phyloP scores from a whole-genome alignment of 1,140 invertebrate genomes.

The Drosophila seguyi region DNA sequence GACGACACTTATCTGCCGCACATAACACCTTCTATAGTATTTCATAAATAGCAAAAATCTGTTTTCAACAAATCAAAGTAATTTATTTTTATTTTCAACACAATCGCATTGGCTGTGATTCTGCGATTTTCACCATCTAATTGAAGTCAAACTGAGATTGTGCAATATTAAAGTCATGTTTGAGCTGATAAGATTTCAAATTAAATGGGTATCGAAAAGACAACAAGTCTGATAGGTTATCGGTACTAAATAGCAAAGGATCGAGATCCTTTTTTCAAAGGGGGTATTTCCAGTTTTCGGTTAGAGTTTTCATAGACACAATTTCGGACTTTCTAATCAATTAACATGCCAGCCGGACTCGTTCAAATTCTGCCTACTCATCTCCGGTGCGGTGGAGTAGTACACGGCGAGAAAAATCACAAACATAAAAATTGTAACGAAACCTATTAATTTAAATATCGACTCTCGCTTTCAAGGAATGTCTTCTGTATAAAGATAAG shows the following conservation, averaged over 20 bases:
- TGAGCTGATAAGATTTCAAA: conserved; percentile 8
- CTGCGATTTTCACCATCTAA: conserved; percentile 3
- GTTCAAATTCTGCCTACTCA: conserved; percentile 39
- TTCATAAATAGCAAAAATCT: not conserved
- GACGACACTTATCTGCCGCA: not conserved
- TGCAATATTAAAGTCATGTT: conserved; percentile 8
- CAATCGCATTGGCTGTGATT: not conserved
- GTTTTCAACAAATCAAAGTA: not conserved
- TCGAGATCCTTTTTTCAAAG: not conserved
- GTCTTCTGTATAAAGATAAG: too few relatives aligned
- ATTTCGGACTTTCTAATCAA: conserved; percentile 34
- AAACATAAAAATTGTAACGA: too few relatives aligned
- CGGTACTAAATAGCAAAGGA: conserved; percentile 1
- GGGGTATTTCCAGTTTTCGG: conserved; percentile 6
- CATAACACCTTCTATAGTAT: not conserved
- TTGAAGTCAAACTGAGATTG: conserved; percentile 1
- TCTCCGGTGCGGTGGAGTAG: conserved; percentile 34
- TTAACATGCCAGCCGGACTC: conserved; percentile 1
- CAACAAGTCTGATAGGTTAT: conserved; percentile 5
- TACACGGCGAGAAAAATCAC: not conserved
- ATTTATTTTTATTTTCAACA: not conserved
- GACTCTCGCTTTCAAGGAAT: too few relatives aligned
- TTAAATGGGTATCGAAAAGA: conserved; percentile 1
- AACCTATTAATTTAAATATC: too few relatives aligned
- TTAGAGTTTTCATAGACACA: not conserved